Conservation (phyloP, 1,140 invertebrate species). For the Drosophila ficusphila region DNA sequence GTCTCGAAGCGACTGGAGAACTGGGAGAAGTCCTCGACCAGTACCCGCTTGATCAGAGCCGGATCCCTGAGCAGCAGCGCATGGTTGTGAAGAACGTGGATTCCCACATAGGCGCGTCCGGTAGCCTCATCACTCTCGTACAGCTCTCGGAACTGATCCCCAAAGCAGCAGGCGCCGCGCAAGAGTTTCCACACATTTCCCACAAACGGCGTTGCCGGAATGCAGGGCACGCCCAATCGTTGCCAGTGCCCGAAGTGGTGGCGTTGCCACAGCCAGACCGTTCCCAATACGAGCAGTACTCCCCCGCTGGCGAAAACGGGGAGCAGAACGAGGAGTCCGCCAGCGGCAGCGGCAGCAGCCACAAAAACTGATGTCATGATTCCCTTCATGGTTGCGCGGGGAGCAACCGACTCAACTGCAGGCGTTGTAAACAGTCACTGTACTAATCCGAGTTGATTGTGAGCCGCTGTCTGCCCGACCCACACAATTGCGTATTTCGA, state of each 20-base stretch:
- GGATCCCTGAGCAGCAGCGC: slow-evolving; percentile 85
- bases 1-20: slow-evolving; percentile 75
- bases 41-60: slow-evolving; percentile 85
- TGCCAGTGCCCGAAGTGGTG: slow-evolving; percentile 54
- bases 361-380: background rate
- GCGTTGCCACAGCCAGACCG: slow-evolving; percentile 57
- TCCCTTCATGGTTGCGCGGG: slow-evolving; percentile 3
- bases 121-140: slow-evolving; percentile 35
- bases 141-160: slow-evolving; percentile 57
- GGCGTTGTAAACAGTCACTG: background rate
- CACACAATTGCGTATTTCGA: background rate
- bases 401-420: slow-evolving; percentile 9
- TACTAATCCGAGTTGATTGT: slow-evolving; percentile 13
- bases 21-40: slow-evolving; percentile 84
- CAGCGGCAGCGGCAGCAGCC: background rate
- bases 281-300: background rate
- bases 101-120: slow-evolving; percentile 73
- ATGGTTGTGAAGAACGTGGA: slow-evolving; percentile 84
- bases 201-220: slow-evolving; percentile 58
- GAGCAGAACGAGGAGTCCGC: background rate
- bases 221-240: slow-evolving; percentile 35
- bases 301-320: background rate
- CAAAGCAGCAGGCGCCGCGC: slow-evolving; percentile 58
- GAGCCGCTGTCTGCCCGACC: background rate
- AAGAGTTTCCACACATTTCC: slow-evolving; percentile 66